These are phyloP conservation scores for Neodiprion virginianus DNA, from an alignment of 1,140 invertebrate species.

Conservation along the genomic window DNA sequence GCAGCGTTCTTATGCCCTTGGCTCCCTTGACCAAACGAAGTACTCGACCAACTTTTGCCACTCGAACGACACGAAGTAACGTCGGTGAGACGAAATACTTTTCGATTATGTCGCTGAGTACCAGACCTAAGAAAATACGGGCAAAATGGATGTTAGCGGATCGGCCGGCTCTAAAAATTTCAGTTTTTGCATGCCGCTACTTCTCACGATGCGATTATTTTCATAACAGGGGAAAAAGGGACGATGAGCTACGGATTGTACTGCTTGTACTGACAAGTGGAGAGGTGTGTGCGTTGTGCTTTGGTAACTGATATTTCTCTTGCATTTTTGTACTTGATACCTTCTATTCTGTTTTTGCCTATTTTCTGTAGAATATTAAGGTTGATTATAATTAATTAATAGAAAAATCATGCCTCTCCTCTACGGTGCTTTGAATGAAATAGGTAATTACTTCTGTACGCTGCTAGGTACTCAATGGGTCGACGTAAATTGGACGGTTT, in stretches of 20 bases:
- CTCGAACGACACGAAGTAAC: constrained; percentile 93
- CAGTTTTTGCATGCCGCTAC: not conserved
- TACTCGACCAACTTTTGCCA: constrained; percentile 97
- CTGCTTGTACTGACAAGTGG: not conserved
- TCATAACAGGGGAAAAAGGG: not conserved
- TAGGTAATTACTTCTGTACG: not conserved
- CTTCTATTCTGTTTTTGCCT: not conserved
- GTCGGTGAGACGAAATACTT: constrained; percentile 98
- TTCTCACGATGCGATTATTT: not conserved
- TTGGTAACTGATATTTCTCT: not conserved
- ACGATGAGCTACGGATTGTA: not conserved
- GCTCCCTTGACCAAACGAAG: constrained; percentile 96
- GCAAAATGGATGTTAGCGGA: constrained; percentile 19
- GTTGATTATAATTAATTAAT: not conserved
- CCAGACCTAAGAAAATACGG: constrained; percentile 76
- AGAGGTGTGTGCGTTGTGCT: not conserved
- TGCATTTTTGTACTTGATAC: not conserved
- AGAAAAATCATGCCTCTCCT: not conserved
- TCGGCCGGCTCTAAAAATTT: not conserved
- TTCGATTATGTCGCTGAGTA: constrained; percentile 94
- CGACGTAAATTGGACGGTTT: not conserved
- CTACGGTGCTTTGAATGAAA: constrained; percentile 1
- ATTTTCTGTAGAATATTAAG: no score
- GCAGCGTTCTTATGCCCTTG: constrained; percentile 94
- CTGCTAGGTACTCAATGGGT: not conserved